These are phyloP conservation scores for Bibio marci DNA, from an alignment of 2,888 invertebrate species.

Conservation along the genomic window DNA sequence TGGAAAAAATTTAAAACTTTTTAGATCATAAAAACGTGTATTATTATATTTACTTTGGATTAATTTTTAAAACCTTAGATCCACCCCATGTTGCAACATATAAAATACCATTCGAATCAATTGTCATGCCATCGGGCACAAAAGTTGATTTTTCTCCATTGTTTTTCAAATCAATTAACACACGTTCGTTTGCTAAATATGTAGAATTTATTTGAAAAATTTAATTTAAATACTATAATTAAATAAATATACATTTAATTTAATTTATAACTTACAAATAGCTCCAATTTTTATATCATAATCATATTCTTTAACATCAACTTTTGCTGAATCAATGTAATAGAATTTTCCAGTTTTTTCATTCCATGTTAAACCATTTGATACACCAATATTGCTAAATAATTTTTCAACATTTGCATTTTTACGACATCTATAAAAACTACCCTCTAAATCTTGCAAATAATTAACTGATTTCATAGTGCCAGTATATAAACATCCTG, in stretches of 20 bases:
- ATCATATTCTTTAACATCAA: slow-evolving; percentile 50
- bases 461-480: slow-evolving; percentile 24
- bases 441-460: slow-evolving; percentile 22
- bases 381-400: slow-evolving; percentile 35
- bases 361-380: slow-evolving; percentile 70
- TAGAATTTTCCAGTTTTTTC: slow-evolving; percentile 46
- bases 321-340: slow-evolving; percentile 54
- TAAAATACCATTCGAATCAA: slow-evolving; percentile 57
- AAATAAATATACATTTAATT: neutral
- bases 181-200: slow-evolving; percentile 37
- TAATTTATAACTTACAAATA: slow-evolving; percentile 34
- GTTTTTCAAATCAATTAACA: slow-evolving; percentile 36
- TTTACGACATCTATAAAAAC: slow-evolving; percentile 23
- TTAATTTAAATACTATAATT: too few relatives aligned
- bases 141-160: slow-evolving; percentile 26
- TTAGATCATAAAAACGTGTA: too few relatives aligned
- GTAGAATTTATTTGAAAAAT: neutral
- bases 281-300: slow-evolving; percentile 48
- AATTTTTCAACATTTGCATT: slow-evolving; percentile 12
- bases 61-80: slow-evolving; percentile 32
- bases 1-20: too few relatives aligned
- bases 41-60: slow-evolving; percentile 29
- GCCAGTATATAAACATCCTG: slow-evolving; percentile 57
- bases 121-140: slow-evolving; percentile 63
- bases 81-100: slow-evolving; percentile 64